Evolutionary conservation across 1,140 invertebrate species (phyloP), one percentile per base, ranked within the genome.

Genomic region (Drosophila persimilis): DNA sequence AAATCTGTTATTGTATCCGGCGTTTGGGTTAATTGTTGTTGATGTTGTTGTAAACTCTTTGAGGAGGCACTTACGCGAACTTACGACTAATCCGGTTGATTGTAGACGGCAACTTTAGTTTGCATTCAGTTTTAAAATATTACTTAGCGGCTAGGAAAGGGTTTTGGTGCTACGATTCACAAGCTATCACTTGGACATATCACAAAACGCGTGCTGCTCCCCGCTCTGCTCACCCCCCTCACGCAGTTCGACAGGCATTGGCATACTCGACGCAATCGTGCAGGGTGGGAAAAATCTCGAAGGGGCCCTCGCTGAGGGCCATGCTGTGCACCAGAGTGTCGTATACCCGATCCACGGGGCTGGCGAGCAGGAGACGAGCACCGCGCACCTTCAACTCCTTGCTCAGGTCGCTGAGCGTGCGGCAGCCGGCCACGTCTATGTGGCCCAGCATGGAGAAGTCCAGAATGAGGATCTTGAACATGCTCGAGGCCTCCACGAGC

Each of bases 241-340:
- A 90, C 71, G 81, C 79, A 45, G 77, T 77, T 15, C 83, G 79
- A 65, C 70, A 85, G 43, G 89, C 85, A 81, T 77, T 88, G 29
- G 81, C 79, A 77, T 90, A 91, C 44, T 90, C 77, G 31, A 91
- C 91, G 48, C 90, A 89, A 56, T 91, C 90, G 57, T 91, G 90
- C 17, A 91, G 52, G 5, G 91, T 90, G 26, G 90, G 81, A 60
- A 90, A 91, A 46, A 91, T 85, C 60, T 90, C 88, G 44, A 91
- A 91, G 5, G 89, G 81, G 15, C 90, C 90, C 22, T 91, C 85
- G 20, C 90, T 85, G 6, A 91, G 72, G 11, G 77, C 79, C 88
- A 89, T 86, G 31, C 90, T 90, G 53, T 91, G 90, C 31, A 90
- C 74, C 20, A 91, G 54, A 9, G 90, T 83, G 35, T 91, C 91